A percentile compares a stretch with the other conserved stretches of the same genome.
Evolutionary conservation across 1,140 invertebrate genomes (phyloP).

Genomic region (Coenobita brevimanus): DNA sequence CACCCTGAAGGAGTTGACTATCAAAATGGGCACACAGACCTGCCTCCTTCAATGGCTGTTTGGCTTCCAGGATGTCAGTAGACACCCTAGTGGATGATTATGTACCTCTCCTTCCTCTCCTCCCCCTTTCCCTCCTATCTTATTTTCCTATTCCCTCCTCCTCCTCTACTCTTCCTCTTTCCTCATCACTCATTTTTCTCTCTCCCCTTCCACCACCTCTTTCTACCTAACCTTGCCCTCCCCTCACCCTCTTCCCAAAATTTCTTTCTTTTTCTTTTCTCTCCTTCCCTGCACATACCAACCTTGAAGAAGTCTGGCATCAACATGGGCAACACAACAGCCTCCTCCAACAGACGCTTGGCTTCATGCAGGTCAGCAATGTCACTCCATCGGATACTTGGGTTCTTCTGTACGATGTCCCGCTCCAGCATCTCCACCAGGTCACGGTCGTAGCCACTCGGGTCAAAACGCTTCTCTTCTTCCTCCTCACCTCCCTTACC

Average conservation of each 20-base stretch:
- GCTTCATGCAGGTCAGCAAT: conserved; percentile 97
- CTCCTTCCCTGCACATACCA: conserved; percentile 39
- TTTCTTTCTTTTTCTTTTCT: conserved; percentile 25
- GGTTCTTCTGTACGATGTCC: conserved; percentile 98
- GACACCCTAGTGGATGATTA: not conserved
- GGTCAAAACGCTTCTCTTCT: conserved; percentile 91
- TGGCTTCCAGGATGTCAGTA: too few species aligned
- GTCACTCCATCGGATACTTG: conserved; percentile 97
- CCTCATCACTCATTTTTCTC: not conserved
- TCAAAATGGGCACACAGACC: too few species aligned
- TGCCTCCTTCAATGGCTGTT: too few species aligned
- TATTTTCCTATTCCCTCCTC: not conserved
- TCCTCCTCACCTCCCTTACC: conserved; percentile 73
- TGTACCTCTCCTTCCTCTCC: not conserved
- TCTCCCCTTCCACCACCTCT: not conserved
- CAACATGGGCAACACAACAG: conserved; percentile 97
- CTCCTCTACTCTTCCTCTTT: not conserved
- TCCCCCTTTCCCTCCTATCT: not conserved
- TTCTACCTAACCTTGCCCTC: not conserved
- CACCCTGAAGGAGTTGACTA: too few species aligned
- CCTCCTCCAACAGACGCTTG: conserved; percentile 96
- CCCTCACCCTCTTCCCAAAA: not conserved
- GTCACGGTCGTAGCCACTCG: conserved; percentile 90
- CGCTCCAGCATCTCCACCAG: conserved; percentile 96
- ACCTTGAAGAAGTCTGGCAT: conserved; percentile 99